phyloP scores from a whole-genome alignment of 2,888 invertebrate genomes.

The Drosophila anomalipes region DNA sequence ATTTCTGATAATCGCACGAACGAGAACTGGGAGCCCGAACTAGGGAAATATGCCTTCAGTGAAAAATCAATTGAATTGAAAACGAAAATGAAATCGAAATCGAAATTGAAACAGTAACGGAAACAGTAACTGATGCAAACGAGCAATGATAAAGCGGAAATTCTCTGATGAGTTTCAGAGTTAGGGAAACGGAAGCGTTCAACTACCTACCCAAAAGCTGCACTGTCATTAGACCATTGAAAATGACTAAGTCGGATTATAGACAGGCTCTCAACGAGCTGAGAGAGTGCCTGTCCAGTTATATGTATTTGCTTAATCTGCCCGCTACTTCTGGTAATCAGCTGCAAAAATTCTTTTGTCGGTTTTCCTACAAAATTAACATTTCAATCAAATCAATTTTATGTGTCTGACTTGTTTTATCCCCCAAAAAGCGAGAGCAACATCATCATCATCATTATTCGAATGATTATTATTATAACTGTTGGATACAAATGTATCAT shows the following conservation, averaged over 20 bases:
- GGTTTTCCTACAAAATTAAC: constrained; percentile 66
- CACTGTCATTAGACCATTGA: constrained; percentile 49
- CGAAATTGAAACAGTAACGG: constrained; percentile 24
- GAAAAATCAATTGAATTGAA: constrained; percentile 66
- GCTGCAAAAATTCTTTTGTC: constrained; percentile 36
- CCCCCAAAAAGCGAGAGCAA: constrained; percentile 49
- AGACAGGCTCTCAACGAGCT: constrained; percentile 25
- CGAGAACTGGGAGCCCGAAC: background rate
- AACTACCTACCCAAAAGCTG: constrained; percentile 23
- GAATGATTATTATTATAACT: constrained; percentile 32
- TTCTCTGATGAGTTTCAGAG: constrained; percentile 44
- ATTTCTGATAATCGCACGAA: constrained; percentile 63
- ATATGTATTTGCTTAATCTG: background rate
- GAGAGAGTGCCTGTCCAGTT: constrained; percentile 21
- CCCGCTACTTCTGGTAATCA: constrained; percentile 47
- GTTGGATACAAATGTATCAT: constrained; percentile 50
- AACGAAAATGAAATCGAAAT: constrained; percentile 46
- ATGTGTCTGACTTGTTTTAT: constrained; percentile 77
- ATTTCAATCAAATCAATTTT: constrained; percentile 80
- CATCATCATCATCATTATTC: constrained; percentile 34
- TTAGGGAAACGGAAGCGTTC: constrained; percentile 3
- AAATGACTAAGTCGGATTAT: constrained; percentile 50
- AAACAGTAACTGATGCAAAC: constrained; percentile 38
- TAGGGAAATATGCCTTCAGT: constrained; percentile 54
- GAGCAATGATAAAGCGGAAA: constrained; percentile 55